Evolutionary conservation across 2,888 invertebrate species (phyloP), one percentile per base, ranked within the genome.

Genomic region (Ennomos erosarius): DNA sequence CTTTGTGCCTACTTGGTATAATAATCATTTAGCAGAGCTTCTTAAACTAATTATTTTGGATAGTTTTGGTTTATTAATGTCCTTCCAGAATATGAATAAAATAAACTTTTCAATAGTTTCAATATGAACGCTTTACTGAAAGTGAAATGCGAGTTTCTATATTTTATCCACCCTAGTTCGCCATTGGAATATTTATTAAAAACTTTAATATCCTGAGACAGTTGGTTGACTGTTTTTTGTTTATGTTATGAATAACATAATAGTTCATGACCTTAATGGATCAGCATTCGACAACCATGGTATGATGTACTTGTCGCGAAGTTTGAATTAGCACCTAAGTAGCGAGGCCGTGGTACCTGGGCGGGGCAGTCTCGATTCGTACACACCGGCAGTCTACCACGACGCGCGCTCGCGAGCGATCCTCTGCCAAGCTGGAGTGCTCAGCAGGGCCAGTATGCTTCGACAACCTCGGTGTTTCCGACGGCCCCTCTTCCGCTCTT

Each of bases 361-460:
- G 72, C 68, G 72, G 69, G 72, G 70, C 71, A 67, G 62, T 62
- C 68, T 60, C 69, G 67, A 70, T 50, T 76, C 76, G 74, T 69
- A 73, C 70, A 74, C 75, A 65, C 78, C 81, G 86, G 81, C 90
- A 91, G 91, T 90, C 79, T 83, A 78, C 71, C 68, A 80, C 82
- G 79, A 79, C 71, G 80, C 91, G 90, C 88, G 88, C 82, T 82
- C 86, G 90, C 83, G 90, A 79, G 87, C 88, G 86, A 82, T 85
- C 77, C 86, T 80, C 80, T 83, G 68, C 72, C 84, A 91, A 89
- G 73, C 92, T 91, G 92, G 92, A 91, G 86, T 86, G 84, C 76
- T 88, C 92, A 83, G 84, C 84, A 78, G 90, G 85, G 79, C 90
- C 91, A 82, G 82, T 88, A 90, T 91, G 92, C 78, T 83, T 93